Conservation (phyloP, 2,888 invertebrate species). For the Coleophora flavipennella region DNA sequence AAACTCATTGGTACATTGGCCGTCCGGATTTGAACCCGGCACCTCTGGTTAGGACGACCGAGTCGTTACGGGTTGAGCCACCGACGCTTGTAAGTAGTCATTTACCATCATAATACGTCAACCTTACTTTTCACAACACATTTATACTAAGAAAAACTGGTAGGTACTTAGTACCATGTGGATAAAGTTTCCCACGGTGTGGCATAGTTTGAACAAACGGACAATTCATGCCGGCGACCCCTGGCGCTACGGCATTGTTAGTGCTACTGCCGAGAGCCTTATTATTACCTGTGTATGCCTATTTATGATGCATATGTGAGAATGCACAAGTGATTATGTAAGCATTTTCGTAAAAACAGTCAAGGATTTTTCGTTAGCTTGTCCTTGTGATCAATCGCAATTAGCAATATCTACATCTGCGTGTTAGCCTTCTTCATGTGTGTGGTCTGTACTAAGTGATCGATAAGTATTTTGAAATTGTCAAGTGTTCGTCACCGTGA, state of each 20-base stretch:
- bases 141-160: conserved; percentile 14
- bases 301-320: conserved; percentile 19
- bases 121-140: no score
- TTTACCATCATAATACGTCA: no score
- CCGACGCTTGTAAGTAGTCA: no score
- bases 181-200: conserved; percentile 33
- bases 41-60: no score
- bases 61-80: no score
- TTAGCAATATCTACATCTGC: no score
- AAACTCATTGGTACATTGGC: no score
- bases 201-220: conserved; percentile 26
- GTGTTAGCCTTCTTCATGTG: no score
- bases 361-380: neutral
- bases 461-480: no score
- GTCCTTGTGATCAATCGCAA: neutral
- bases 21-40: no score
- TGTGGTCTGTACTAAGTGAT: no score
- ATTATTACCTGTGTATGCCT: conserved; percentile 22
- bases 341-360: neutral
- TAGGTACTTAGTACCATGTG: conserved; percentile 15
- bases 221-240: conserved; percentile 42
- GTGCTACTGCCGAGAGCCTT: conserved; percentile 24
- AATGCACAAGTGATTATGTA: conserved; percentile 5
- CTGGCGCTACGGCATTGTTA: conserved; percentile 38
- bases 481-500: no score